Evolutionary conservation across 2,888 invertebrate species (phyloP).

Genomic region (Athrips mouffetella): DNA sequence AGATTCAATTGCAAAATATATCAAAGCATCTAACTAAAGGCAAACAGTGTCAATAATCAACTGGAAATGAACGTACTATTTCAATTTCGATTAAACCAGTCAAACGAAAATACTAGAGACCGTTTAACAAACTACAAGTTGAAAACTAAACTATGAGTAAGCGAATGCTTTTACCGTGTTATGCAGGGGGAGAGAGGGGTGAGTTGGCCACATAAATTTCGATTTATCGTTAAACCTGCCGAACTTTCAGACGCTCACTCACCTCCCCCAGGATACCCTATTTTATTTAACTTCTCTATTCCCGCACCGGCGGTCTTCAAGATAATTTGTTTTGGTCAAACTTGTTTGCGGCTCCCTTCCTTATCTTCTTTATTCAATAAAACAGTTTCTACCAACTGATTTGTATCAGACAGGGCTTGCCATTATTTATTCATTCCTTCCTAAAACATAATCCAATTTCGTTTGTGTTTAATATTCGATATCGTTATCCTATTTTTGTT

Average conservation of each 20-base stretch:
- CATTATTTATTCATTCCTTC: background rate
- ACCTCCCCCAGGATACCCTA: slow-evolving; percentile 58
- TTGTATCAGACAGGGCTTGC: background rate
- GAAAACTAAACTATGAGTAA: slow-evolving; percentile 23
- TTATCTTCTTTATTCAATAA: background rate
- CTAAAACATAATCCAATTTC: background rate
- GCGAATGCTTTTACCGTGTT: slow-evolving; percentile 52
- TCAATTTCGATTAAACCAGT: no score
- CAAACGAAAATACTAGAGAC: slow-evolving; percentile 6
- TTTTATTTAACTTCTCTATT: slow-evolving; percentile 69
- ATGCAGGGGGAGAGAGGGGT: slow-evolving; percentile 30
- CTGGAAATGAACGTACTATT: no score
- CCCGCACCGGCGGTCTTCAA: slow-evolving; percentile 43
- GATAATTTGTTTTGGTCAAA: slow-evolving; percentile 40
- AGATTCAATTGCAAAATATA: no score
- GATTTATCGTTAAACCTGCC: slow-evolving; percentile 70
- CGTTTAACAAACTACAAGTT: slow-evolving; percentile 10
- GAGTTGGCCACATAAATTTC: slow-evolving; percentile 65
- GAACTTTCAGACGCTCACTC: slow-evolving; percentile 68
- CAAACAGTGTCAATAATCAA: no score
- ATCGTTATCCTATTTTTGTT: slow-evolving; percentile 8
- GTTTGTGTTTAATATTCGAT: slow-evolving; percentile 2
- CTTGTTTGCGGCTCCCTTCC: background rate
- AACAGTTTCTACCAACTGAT: background rate
- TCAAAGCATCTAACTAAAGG: no score